Evolutionary conservation across 2,113 vertebrate genomes (phyloP).

Genomic region (Sinocyclocheilus anophthalmus): DNA sequence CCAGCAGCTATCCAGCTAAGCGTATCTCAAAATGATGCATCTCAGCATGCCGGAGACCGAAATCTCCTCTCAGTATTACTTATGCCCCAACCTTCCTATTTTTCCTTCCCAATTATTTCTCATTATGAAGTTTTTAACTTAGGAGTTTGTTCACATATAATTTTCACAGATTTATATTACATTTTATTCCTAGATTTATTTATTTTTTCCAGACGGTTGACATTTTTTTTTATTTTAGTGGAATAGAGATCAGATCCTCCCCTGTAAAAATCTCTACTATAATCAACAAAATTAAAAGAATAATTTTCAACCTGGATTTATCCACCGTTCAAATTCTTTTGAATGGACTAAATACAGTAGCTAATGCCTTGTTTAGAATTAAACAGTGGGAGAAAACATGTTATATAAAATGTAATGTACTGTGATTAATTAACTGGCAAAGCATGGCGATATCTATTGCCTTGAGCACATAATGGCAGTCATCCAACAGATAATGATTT

Average conservation of each 20-base stretch:
- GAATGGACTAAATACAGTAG: no score
- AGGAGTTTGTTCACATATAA: neutral
- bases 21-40: no score
- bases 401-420: no score
- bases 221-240: neutral
- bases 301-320: no score
- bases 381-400: neutral
- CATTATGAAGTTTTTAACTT: neutral
- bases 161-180: neutral
- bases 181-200: neutral
- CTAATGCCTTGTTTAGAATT: no score
- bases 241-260: neutral
- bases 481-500: conserved; percentile 16
- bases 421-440: neutral
- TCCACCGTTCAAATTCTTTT: no score
- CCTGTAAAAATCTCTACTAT: neutral
- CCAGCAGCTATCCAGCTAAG: no score
- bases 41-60: no score
- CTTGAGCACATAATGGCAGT: neutral
- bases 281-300: neutral
- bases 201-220: no score
- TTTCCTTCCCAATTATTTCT: neutral
- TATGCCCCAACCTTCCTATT: neutral
- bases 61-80: neutral
- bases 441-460: neutral